Conservation (phyloP, 2,797 vertebrate species). For the Cyclopterus lumpus region DNA sequence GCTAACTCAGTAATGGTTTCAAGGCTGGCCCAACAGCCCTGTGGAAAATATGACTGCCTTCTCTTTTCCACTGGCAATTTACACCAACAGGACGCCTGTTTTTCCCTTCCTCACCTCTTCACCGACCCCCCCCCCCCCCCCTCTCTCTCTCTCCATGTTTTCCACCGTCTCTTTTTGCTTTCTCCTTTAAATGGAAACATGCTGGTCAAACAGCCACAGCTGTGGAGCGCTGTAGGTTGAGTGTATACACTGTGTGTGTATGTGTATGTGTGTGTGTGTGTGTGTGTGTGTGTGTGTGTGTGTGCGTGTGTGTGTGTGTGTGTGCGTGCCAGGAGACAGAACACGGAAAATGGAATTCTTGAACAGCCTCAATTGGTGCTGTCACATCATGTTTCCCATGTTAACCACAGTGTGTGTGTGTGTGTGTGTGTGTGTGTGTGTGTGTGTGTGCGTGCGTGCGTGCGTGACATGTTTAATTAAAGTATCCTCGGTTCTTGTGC, state of each 20-base stretch:
- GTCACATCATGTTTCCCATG: too few species aligned
- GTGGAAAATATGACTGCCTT: constrained; percentile 81
- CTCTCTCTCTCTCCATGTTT: neutral
- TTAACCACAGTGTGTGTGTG: constrained; percentile 4
- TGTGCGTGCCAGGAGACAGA: too few species aligned
- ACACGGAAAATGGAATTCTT: too few species aligned
- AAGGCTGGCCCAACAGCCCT: constrained; percentile 71
- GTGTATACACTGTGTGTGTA: constrained; percentile 16
- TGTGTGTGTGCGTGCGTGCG: constrained; percentile 26
- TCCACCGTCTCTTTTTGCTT: constrained; percentile 5
- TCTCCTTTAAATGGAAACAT: constrained; percentile 68
- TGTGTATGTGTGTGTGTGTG: constrained; percentile 33
- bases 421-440: constrained; percentile 9
- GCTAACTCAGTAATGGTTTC: constrained; percentile 78
- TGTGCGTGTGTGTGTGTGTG: constrained; percentile 47
- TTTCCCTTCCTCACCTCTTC: constrained; percentile 53
- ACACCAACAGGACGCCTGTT: constrained; percentile 77
- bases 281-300: constrained; percentile 46
- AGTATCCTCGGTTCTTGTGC: too few species aligned
- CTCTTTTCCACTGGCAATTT: constrained; percentile 80
- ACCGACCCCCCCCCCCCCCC: neutral
- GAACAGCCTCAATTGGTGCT: too few species aligned
- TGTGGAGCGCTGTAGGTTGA: constrained; percentile 46
- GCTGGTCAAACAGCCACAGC: constrained; percentile 62
- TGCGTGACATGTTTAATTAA: neutral